Percentiles rank a stretch among this genome's conserved stretches.
phyloP scores from a whole-genome alignment of 2,888 invertebrate genomes.

The Neuroscelio doddi region DNA sequence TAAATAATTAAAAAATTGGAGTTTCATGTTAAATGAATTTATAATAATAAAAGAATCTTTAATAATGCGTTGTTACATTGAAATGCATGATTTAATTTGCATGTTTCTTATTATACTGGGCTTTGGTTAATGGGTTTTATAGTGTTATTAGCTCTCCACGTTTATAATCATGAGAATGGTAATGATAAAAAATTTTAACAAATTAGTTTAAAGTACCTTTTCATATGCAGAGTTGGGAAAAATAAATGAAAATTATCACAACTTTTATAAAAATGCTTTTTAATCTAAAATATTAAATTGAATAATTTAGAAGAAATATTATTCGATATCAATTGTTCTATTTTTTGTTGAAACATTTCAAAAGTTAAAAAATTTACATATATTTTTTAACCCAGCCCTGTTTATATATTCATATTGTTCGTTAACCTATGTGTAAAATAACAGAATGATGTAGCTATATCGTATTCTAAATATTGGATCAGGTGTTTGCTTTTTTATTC shows the following conservation, averaged over 20 bases:
- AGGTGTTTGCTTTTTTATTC: slow-evolving; percentile 27
- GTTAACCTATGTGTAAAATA: not conserved
- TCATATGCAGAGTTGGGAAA: no score
- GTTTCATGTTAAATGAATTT: not conserved
- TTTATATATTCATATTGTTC: slow-evolving; percentile 7
- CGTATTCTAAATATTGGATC: not conserved
- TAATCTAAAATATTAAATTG: no score
- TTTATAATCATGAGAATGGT: not conserved
- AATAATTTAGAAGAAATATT: no score
- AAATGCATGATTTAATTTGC: slow-evolving; percentile 28
- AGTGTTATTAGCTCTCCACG: not conserved
- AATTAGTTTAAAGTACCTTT: no score
- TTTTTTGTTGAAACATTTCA: no score
- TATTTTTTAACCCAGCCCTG: not conserved
- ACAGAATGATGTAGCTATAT: slow-evolving; percentile 5
- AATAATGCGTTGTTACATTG: slow-evolving; percentile 13
- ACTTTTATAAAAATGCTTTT: no score
- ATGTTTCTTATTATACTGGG: slow-evolving; percentile 24
- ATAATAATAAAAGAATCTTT: slow-evolving; percentile 3
- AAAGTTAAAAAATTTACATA: not conserved
- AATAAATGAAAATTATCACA: no score
- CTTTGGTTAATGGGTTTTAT: no score
- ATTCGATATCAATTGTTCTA: no score
- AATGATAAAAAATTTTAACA: not conserved
- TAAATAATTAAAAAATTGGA: no score